Evolutionary conservation across 2,888 invertebrate species (phyloP).

Genomic region (Perizoma flavofasciatum): DNA sequence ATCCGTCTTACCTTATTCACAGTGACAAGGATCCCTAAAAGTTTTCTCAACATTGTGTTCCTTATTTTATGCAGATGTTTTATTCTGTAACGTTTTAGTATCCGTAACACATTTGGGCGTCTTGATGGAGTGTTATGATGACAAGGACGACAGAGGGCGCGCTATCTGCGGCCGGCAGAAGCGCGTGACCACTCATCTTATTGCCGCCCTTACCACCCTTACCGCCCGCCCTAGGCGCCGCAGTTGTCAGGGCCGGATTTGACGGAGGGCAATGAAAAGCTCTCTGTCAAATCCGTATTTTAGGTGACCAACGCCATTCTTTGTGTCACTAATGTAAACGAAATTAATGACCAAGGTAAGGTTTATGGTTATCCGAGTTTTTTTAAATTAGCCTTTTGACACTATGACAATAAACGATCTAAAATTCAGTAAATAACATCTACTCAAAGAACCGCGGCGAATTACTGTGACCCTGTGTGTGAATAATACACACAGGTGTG

Average conservation of each 20-base stretch:
- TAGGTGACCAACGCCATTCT: background rate
- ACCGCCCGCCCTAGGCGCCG: constrained; percentile 30
- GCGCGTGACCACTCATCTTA: constrained; percentile 77
- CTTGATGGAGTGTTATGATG: constrained; percentile 52
- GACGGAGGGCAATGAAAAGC: background rate
- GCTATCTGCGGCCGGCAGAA: constrained; percentile 62
- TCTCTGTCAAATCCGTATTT: background rate
- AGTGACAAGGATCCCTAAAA: constrained; percentile 8
- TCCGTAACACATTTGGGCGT: constrained; percentile 34
- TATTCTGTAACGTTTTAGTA: constrained; percentile 29
- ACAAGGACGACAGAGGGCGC: constrained; percentile 43
- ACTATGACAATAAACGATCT: too few relatives aligned
- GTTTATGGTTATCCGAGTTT: too few relatives aligned
- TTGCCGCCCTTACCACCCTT: constrained; percentile 48
- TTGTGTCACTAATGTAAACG: too few relatives aligned
- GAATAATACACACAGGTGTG: too few relatives aligned
- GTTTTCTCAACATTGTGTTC: constrained; percentile 6
- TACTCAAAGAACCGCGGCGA: too few relatives aligned
- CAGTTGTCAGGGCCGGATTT: constrained; percentile 5
- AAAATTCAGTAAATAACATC: too few relatives aligned
- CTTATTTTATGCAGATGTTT: constrained; percentile 9
- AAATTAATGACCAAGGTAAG: too few relatives aligned
- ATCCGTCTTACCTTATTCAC: constrained; percentile 18
- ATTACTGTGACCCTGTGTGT: too few relatives aligned
- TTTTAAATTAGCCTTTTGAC: too few relatives aligned